Conservation (phyloP, 2,113 vertebrate genomes). For the Podocnemis expansa region DNA sequence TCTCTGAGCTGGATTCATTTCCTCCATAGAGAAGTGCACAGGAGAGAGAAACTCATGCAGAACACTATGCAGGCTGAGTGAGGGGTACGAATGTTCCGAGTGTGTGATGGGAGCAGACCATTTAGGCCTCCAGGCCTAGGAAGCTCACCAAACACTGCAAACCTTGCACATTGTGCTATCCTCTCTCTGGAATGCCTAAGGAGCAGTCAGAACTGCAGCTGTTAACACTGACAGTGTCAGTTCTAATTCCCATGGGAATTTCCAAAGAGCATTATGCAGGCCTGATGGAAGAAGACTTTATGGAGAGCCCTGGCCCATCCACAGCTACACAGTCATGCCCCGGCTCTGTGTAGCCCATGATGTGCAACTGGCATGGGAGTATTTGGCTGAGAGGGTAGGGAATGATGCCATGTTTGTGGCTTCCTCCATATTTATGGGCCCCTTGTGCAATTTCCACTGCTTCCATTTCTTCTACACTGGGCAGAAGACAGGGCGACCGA, state of each 20-base stretch:
- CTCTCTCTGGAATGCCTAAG: background rate
- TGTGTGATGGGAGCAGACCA: background rate
- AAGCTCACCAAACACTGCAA: background rate
- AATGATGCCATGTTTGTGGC: rapidly evolving
- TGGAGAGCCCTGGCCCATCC: background rate
- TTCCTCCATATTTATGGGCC: rapidly evolving
- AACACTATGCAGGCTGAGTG: background rate
- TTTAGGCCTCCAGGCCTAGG: background rate
- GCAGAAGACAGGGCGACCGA: background rate
- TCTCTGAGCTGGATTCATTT: background rate
- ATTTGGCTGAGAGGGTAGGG: background rate
- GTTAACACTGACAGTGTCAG: background rate
- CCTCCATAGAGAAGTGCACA: background rate
- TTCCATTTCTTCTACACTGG: background rate
- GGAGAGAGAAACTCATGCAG: background rate
- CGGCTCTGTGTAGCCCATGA: background rate
- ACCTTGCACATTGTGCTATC: background rate
- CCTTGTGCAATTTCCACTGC: background rate
- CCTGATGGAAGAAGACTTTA: background rate
- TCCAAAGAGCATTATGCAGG: background rate
- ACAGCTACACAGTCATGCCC: background rate
- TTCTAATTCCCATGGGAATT: rapidly evolving
- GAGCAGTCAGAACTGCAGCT: background rate
- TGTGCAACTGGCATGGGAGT: rapidly evolving
- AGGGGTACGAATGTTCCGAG: background rate